These are phyloP conservation scores for Oscheius sp. DNA, from an alignment of 2,888 invertebrate genomes.

Conservation along the genomic window DNA sequence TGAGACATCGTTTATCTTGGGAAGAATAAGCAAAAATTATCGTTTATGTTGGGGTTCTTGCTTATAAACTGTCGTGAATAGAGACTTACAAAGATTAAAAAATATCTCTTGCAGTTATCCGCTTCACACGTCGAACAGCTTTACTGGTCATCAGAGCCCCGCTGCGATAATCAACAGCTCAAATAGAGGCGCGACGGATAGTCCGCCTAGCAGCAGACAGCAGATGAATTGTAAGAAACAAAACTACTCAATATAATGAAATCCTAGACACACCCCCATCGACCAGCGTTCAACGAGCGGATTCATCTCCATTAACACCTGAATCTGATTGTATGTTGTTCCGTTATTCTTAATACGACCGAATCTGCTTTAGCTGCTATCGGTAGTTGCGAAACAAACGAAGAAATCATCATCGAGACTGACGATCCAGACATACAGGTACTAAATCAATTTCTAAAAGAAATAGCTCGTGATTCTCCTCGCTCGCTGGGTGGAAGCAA, in stretches of 20 bases:
- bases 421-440: conserved; percentile 28
- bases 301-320: conserved; percentile 1
- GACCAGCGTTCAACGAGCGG: neutral
- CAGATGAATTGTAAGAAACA: too few relatives aligned
- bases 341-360: neutral
- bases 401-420: conserved; percentile 23
- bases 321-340: conserved; percentile 5
- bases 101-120: neutral
- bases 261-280: neutral
- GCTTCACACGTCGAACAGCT: neutral
- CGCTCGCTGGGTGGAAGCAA: too few relatives aligned
- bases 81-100: too few relatives aligned
- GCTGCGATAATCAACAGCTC: too few relatives aligned
- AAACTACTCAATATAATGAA: neutral
- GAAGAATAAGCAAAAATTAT: too few relatives aligned
- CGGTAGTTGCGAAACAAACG: neutral
- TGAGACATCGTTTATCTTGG: too few relatives aligned
- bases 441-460: too few relatives aligned
- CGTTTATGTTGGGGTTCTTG: too few relatives aligned
- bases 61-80: too few relatives aligned
- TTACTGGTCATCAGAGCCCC: neutral
- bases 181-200: too few relatives aligned
- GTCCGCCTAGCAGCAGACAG: too few relatives aligned
- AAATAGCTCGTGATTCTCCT: too few relatives aligned
- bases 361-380: conserved; percentile 5